Percentiles rank a stretch among this genome's conserved stretches.
These are phyloP conservation scores for Aphaenogaster rudis DNA, from an alignment of 1,140 invertebrate genomes.

Conservation along the genomic window DNA sequence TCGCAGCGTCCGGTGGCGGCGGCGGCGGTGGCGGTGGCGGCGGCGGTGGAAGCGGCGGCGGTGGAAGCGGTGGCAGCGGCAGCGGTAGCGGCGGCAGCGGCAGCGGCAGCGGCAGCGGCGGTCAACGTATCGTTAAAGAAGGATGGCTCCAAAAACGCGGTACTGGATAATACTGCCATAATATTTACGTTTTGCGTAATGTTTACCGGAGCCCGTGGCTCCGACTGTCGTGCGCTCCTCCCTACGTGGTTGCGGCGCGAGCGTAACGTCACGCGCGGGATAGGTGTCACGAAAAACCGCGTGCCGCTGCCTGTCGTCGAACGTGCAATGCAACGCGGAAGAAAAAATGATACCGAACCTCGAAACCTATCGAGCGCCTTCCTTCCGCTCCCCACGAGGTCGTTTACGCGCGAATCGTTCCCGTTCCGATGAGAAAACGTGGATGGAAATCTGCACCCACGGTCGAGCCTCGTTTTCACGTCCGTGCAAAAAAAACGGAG, in stretches of 20 bases:
- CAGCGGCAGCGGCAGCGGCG: slow-evolving; percentile 76
- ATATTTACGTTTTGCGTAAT: slow-evolving; percentile 67
- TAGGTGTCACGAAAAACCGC: slow-evolving; percentile 4
- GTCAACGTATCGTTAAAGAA: slow-evolving; percentile 91
- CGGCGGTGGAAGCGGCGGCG: slow-evolving; percentile 42
- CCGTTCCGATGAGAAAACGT: not conserved
- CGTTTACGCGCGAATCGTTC: not conserved
- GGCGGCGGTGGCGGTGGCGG: slow-evolving; percentile 82
- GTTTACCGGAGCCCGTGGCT: not conserved
- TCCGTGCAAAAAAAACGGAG: not conserved
- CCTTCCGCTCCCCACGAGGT: not conserved
- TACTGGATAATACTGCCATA: slow-evolving; percentile 69
- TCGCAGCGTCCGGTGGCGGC: slow-evolving; percentile 83
- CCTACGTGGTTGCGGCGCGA: not conserved
- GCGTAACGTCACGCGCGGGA: slow-evolving; percentile 10
- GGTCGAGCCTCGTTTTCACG: not conserved
- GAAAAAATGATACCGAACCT: not conserved
- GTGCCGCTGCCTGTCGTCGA: not conserved
- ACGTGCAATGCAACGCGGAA: not conserved
- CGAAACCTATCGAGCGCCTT: not conserved
- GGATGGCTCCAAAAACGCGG: slow-evolving; percentile 94
- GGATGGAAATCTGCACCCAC: not conserved
- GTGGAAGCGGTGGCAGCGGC: slow-evolving; percentile 72
- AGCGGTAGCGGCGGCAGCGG: slow-evolving; percentile 73
- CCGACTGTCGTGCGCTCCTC: not conserved